These are phyloP conservation scores for Leptopterna dolabrata DNA, from an alignment of 2,888 invertebrate species.

Conservation along the genomic window DNA sequence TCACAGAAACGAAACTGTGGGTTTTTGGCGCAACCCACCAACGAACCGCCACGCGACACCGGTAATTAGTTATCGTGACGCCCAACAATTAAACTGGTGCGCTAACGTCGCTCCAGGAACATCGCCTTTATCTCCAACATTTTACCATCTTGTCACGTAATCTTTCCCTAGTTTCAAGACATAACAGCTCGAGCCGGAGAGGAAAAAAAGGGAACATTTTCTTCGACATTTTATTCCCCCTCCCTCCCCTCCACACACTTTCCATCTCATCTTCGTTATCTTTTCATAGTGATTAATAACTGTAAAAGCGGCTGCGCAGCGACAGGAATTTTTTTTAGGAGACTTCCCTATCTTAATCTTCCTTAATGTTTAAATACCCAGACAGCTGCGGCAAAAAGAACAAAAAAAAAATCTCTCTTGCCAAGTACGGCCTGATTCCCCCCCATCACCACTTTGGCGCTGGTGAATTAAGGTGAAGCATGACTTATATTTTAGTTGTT, in stretches of 20 bases:
- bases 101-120: constrained; percentile 4
- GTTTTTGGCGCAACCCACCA: constrained; percentile 27
- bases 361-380: constrained; percentile 46
- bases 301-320: constrained; percentile 37
- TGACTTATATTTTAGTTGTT: not conserved
- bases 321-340: constrained; percentile 38
- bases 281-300: constrained; percentile 39
- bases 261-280: constrained; percentile 43
- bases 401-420: not conserved
- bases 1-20: not conserved
- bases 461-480: not conserved
- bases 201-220: not conserved
- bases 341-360: constrained; percentile 35
- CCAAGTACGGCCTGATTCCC: constrained; percentile 15
- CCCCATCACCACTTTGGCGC: not conserved
- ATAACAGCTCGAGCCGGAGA: not conserved
- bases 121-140: constrained; percentile 5
- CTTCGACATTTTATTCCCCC: not conserved
- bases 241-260: not conserved
- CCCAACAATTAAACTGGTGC: constrained; percentile 42
- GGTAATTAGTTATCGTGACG: constrained; percentile 46
- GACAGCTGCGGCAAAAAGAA: constrained; percentile 38
- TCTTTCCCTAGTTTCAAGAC: not conserved
- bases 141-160: constrained; percentile 23
- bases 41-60: constrained; percentile 28